phyloP scores from a whole-genome alignment of 2,888 invertebrate genomes.

The Lasius fuliginosus region DNA sequence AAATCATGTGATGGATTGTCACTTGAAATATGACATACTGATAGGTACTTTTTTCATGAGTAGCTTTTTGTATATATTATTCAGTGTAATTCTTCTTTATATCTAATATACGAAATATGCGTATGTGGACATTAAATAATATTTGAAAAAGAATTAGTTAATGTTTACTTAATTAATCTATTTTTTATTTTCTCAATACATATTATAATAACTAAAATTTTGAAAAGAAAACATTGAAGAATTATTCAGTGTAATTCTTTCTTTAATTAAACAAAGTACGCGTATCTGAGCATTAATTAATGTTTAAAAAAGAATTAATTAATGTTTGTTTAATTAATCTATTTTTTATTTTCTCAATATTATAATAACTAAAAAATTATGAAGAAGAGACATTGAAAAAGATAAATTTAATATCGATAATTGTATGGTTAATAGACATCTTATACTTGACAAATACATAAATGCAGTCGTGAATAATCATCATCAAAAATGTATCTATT shows the following conservation, averaged over 20 bases:
- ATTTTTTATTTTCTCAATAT: not conserved
- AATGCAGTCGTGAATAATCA: not conserved
- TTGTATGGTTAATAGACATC: not conserved
- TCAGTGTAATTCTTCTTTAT: conserved; percentile 1
- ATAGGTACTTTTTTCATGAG: conserved; percentile 12
- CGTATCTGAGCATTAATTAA: no score
- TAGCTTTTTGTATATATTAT: not conserved
- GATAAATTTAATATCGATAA: not conserved
- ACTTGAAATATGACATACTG: conserved; percentile 1
- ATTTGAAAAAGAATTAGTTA: not conserved
- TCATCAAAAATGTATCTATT: not conserved
- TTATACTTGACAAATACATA: not conserved
- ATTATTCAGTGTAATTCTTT: not conserved
- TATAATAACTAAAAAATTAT: not conserved
- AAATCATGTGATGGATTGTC: conserved; percentile 44
- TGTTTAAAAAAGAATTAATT: conserved; percentile 3
- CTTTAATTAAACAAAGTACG: not conserved
- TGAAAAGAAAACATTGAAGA: not conserved
- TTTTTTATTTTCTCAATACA: not conserved
- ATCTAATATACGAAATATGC: not conserved
- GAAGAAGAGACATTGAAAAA: not conserved
- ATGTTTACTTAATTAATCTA: not conserved
- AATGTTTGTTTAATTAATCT: no score
- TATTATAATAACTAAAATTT: not conserved
- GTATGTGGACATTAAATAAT: not conserved